A percentile compares a stretch with the other conserved stretches of the same genome.
Conservation (phyloP, 2,113 vertebrate species). For the Callopanchax toddi region DNA sequence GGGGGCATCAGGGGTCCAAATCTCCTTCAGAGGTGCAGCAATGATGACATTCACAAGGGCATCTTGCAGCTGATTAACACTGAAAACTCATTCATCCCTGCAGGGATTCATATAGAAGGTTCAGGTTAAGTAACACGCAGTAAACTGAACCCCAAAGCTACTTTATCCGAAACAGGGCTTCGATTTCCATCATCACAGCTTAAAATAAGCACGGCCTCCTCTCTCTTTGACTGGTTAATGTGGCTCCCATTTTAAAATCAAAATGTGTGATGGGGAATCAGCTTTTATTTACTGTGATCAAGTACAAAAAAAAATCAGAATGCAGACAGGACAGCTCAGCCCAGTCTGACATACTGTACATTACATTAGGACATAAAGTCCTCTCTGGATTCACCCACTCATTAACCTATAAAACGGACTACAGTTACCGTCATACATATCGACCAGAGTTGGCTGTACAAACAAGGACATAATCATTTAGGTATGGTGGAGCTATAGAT, state of each 20-base stretch:
- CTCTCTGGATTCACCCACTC: conserved; percentile 35
- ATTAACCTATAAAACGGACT: conserved; percentile 63
- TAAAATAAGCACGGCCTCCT: conserved; percentile 1
- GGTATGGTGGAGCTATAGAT: conserved; percentile 28
- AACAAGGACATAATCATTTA: conserved; percentile 61
- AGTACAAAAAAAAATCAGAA: conserved; percentile 57
- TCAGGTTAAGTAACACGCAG: conserved; percentile 1
- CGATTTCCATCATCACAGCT: conserved; percentile 17
- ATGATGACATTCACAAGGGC: conserved; percentile 35
- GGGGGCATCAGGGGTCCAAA: conserved; percentile 36
- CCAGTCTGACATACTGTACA: conserved; percentile 44
- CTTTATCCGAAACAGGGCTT: conserved; percentile 9
- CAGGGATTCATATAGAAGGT: conserved; percentile 4
- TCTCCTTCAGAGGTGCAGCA: conserved; percentile 37
- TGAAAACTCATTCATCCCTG: conserved; percentile 32
- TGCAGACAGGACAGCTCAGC: conserved; percentile 39
- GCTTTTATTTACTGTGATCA: conserved; percentile 37
- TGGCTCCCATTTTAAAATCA: conserved; percentile 24
- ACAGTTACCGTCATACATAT: conserved; percentile 59
- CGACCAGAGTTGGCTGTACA: conserved; percentile 45
- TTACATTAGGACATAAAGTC: conserved; percentile 23
- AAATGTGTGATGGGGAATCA: conserved; percentile 6
- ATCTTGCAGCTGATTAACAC: conserved; percentile 35
- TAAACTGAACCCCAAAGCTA: conserved; percentile 9
- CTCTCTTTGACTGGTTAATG: conserved; percentile 6